These are phyloP conservation scores for Petrolisthes manimaculis DNA, from an alignment of 2,888 invertebrate genomes.

Conservation along the genomic window DNA sequence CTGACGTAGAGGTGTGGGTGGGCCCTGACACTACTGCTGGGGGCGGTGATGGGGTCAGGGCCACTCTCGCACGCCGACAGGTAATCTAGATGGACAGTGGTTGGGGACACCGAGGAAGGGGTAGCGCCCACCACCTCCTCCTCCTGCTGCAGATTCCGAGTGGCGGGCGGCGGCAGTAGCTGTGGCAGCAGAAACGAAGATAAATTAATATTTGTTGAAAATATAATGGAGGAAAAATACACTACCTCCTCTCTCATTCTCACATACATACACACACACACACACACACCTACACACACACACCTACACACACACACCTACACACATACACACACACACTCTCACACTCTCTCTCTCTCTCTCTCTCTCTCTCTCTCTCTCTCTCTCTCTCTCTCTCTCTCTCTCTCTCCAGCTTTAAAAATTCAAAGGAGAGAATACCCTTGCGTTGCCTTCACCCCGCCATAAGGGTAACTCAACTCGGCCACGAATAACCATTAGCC, in stretches of 20 bases:
- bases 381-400: neutral
- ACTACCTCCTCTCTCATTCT: neutral
- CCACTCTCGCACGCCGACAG: slow-evolving; percentile 31
- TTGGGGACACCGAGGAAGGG: slow-evolving; percentile 37
- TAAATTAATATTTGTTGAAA: neutral
- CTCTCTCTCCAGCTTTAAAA: neutral
- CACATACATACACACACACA: neutral
- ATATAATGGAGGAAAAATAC: neutral
- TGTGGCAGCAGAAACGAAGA: slow-evolving; percentile 7
- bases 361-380: neutral
- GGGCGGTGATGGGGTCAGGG: neutral
- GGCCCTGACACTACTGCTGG: slow-evolving; percentile 18
- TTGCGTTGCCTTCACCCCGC: too few relatives aligned
- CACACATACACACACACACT: neutral
- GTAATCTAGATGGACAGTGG: slow-evolving; percentile 50
- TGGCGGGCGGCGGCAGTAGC: slow-evolving; percentile 38
- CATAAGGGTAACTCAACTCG: too few relatives aligned
- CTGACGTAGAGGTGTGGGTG: slow-evolving; percentile 52
- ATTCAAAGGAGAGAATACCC: too few relatives aligned
- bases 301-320: neutral
- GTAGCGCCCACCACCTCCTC: slow-evolving; percentile 36
- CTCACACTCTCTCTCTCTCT: neutral
- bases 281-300: neutral
- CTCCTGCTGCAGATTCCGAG: slow-evolving; percentile 37
- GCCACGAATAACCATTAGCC: too few relatives aligned